Evolutionary conservation across 1,140 invertebrate species (phyloP), one percentile per base, ranked within the genome.

Genomic region (Lordiphosa mommai): DNA sequence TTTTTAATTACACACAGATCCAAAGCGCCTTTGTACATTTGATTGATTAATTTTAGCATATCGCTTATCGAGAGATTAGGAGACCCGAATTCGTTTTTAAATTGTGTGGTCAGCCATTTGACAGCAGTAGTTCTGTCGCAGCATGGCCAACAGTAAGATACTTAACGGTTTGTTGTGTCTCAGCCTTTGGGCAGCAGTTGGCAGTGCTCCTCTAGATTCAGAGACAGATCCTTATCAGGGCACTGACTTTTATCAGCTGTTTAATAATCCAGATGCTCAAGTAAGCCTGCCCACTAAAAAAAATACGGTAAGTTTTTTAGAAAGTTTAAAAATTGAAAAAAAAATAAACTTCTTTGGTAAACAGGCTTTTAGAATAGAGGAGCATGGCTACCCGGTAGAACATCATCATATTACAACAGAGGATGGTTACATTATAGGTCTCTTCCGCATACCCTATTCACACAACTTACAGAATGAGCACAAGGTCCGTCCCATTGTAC

Each of bases 381-480:
- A 64, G 1, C 61, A 65, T 41, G 70, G 66, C 2, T 93, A 93
- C 58, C 90, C 90, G 2, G 72, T 89, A 0, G 92, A 93, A 73
- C 84, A 79, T 0, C 90, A 92, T 52, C 38, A 70, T 12, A 82
- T 90, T 4, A 72, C 65, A 3, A 91, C 91, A 0, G 47, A 69
- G 12, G 91, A 92, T 77, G 90, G 89, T 10, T 92, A 91, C 50
- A 88, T 91, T 0, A 56, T 92, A 16, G 87, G 68, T 8, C 50
- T 91, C n/a, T 89, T 90, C 52, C 80, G 91, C 1, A 91, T 91
- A 17, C 89, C 90, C 0, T 82, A 87, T 14, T 89, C 89, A 0
- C 72, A 66, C 13, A 66, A 66, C 34, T 37, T 66, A 0, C 4
- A 50, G 10, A 66, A 66, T 20, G 37, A 66, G 37, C 2, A 66